A percentile compares a stretch with the other conserved stretches of the same genome.
phyloP scores from a whole-genome alignment of 2,113 vertebrate species.

The Hemibagrus wyckioides region DNA sequence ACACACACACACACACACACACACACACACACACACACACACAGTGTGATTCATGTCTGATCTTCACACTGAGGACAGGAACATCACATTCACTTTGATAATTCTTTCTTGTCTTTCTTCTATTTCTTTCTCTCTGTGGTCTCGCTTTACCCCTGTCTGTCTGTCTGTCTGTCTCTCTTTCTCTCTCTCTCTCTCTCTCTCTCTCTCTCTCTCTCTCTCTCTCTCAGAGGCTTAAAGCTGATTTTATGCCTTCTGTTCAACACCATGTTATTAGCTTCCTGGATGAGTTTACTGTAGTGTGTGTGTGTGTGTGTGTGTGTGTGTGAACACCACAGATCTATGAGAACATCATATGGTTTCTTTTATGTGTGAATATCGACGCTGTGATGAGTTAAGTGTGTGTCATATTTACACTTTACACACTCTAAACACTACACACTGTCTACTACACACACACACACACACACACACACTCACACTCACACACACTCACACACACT shows the following conservation, averaged over 20 bases:
- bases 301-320: background rate
- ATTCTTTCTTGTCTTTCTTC: slow-evolving; percentile 6
- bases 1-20: slow-evolving; percentile 26
- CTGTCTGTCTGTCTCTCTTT: background rate
- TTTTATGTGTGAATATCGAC: background rate
- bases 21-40: slow-evolving; percentile 23
- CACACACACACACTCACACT: no score
- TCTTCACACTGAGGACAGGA: slow-evolving; percentile 32
- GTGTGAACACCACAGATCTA: background rate
- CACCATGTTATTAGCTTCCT: slow-evolving; percentile 13
- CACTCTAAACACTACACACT: background rate
- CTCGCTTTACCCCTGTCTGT: background rate
- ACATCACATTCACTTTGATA: slow-evolving; percentile 33
- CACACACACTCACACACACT: no score
- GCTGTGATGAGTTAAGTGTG: background rate
- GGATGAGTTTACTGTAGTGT: background rate
- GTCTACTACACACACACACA: no score
- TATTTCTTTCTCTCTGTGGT: background rate
- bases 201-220: background rate
- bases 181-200: background rate
- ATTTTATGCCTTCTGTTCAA: background rate
- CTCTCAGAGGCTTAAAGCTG: background rate
- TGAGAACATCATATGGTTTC: slow-evolving; percentile 43
- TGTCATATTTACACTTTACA: background rate
- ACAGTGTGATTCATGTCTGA: slow-evolving; percentile 3